These are phyloP conservation scores for Drosophila serrata DNA, from an alignment of 1,140 invertebrate species.

Conservation along the genomic window DNA sequence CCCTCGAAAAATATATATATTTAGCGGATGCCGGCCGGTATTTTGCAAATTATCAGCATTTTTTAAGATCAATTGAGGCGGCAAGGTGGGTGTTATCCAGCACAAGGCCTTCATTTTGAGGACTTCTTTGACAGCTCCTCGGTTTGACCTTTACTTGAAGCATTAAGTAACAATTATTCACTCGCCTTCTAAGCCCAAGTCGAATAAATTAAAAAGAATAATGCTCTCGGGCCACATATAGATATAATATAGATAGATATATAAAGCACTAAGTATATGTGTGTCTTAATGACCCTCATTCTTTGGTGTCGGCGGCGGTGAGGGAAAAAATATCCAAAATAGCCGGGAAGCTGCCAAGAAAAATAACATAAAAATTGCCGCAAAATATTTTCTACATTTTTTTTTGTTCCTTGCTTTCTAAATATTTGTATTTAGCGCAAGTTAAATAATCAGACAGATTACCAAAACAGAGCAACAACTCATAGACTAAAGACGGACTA, in stretches of 20 bases:
- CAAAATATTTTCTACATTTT: slow-evolving; percentile 70
- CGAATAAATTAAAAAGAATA: slow-evolving; percentile 43
- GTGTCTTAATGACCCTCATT: slow-evolving; percentile 76
- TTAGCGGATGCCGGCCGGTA: slow-evolving; percentile 63
- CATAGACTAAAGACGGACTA: slow-evolving; percentile 44
- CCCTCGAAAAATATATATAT: slow-evolving; percentile 23
- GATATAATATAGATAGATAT: slow-evolving; percentile 20
- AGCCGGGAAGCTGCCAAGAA: slow-evolving; percentile 68
- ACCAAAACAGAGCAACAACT: slow-evolving; percentile 67
- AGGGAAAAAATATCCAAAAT: slow-evolving; percentile 35
- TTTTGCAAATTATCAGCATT: slow-evolving; percentile 51
- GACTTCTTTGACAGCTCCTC: slow-evolving; percentile 6
- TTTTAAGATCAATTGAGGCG: slow-evolving; percentile 47
- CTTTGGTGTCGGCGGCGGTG: slow-evolving; percentile 40
- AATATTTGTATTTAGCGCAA: slow-evolving; percentile 83
- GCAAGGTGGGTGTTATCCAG: slow-evolving; percentile 22
- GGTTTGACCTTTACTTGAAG: slow-evolving; percentile 24
- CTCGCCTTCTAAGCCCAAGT: slow-evolving; percentile 27
- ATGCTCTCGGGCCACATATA: slow-evolving; percentile 17
- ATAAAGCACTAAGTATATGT: slow-evolving; percentile 35
- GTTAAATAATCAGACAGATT: slow-evolving; percentile 83
- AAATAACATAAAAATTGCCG: slow-evolving; percentile 79
- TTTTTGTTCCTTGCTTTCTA: slow-evolving; percentile 49
- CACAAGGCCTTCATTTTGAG: slow-evolving; percentile 22
- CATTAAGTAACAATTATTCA: slow-evolving; percentile 32